A percentile compares a stretch with the other conserved stretches of the same genome.
phyloP scores from a whole-genome alignment of 2,797 vertebrate species.

The Mycteria americana region DNA sequence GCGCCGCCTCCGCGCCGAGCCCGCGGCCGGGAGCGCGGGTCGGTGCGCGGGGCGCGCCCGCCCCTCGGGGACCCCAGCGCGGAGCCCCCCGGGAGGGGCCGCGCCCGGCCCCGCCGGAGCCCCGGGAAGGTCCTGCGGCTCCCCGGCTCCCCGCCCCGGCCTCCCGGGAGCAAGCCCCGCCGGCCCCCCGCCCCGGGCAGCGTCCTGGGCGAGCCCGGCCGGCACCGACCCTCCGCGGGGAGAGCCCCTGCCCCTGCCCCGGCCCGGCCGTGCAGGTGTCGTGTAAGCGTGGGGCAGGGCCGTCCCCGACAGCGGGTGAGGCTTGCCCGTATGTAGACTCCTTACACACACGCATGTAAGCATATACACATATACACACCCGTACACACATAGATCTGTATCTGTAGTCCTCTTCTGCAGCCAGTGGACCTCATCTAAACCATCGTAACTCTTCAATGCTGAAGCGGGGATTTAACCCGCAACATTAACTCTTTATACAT shows the following conservation, averaged over 20 bases:
- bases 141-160: not conserved
- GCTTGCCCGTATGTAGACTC: fast-evolving
- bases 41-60: not conserved
- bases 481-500: not conserved
- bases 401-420: not conserved
- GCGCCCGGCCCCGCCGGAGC: not conserved
- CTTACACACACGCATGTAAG: fast-evolving
- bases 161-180: not conserved
- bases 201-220: not conserved
- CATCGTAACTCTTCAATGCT: not conserved
- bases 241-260: not conserved
- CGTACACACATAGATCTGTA: fast-evolving
- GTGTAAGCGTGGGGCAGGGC: not conserved
- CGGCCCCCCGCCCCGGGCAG: no score
- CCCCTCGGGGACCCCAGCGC: not conserved
- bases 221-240: not conserved
- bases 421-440: not conserved
- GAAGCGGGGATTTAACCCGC: not conserved
- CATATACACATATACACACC: fast-evolving
- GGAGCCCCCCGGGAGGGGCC: no score
- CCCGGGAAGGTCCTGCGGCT: not conserved
- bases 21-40: not conserved
- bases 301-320: not conserved
- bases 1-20: not conserved
- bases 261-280: not conserved